Percentiles rank a stretch among this genome's conserved stretches.
Evolutionary conservation across 2,797 vertebrate genomes (phyloP).

Genomic region (Hybognathus amarus): DNA sequence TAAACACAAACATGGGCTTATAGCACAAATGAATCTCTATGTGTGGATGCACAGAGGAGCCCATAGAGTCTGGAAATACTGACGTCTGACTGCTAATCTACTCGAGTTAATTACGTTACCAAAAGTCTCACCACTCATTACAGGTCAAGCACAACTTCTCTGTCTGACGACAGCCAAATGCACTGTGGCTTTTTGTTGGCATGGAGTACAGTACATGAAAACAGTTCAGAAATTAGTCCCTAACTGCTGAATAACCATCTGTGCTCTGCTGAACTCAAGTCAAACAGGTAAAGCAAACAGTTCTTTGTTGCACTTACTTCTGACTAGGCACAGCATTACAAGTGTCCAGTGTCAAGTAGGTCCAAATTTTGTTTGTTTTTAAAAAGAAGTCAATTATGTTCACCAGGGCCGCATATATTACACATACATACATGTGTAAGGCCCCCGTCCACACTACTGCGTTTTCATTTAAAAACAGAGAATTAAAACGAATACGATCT

Average conservation of each 20-base stretch:
- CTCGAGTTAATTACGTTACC: slow-evolving; percentile 36
- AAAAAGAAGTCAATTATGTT: neutral
- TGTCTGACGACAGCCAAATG: neutral
- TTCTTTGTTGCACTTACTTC: neutral
- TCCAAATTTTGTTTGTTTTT: too few species aligned
- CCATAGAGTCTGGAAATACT: slow-evolving; percentile 16
- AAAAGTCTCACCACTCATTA: slow-evolving; percentile 6
- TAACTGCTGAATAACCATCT: slow-evolving; percentile 20
- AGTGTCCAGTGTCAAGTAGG: neutral
- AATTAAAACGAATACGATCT: too few species aligned
- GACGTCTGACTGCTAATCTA: slow-evolving; percentile 38
- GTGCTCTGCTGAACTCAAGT: neutral
- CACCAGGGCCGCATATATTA: neutral
- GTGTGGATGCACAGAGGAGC: slow-evolving; percentile 36
- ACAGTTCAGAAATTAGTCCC: neutral
- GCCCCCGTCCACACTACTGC: too few species aligned
- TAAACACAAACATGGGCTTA: slow-evolving; percentile 17
- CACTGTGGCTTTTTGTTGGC: slow-evolving; percentile 15
- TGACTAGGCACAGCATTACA: neutral
- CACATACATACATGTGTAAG: too few species aligned
- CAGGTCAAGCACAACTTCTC: slow-evolving; percentile 20
- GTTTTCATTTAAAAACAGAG: too few species aligned
- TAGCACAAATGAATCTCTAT: slow-evolving; percentile 51
- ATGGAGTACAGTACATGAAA: neutral
- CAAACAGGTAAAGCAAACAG: neutral